Evolutionary conservation across 2,797 vertebrate genomes (phyloP), one percentile per base, ranked within the genome.

Genomic region (Tangara arthus): DNA sequence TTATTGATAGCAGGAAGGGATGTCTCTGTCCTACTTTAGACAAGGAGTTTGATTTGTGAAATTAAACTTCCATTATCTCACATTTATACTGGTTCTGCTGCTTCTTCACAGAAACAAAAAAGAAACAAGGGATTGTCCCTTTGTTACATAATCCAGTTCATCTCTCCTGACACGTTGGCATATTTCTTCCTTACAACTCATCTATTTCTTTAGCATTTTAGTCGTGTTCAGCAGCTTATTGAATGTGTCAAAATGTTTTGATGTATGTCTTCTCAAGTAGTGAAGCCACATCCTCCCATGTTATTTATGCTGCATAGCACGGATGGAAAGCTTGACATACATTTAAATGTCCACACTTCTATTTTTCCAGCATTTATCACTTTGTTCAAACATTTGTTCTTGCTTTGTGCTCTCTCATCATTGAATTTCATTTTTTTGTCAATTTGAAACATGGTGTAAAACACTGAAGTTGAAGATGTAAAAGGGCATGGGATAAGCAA

Each of bases 201-300:
- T 86, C 42, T 53, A 2, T 88, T 83, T 71, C 53, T 61, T 75
- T 20, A 82, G 39, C 82, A 55, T 89, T 95, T 96, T 70, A 87
- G 49, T 82, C 12, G 3, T 84, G 19, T 71, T 82, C 73, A 42
- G 21, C 55, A 90, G 22, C 35, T 65, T 93, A 63, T 87, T 61
- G 83, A 85, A 73, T 80, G 56, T 28, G 41, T 75, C 77, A 93
- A 92, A 93, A 82, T 78, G 59, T 90, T 95, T 71, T 85, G 82
- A 65, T 88, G 21, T 46, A 53, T 68, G 19, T 61, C 59, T 94
- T 76, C 65, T 84, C 57, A 47, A 80, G 49, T 28, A 73, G n/a
- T 3, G 1, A 44, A 84, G 66, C 75, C 84, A 27, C 32, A 34
- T 68, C 65, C 46, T 89, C 60, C 64, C 5, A 2, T 78, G 57